A percentile compares a stretch with the other conserved stretches of the same genome.
Evolutionary conservation across 2,888 invertebrate species (phyloP).

Genomic region (Leucophenga montana): DNA sequence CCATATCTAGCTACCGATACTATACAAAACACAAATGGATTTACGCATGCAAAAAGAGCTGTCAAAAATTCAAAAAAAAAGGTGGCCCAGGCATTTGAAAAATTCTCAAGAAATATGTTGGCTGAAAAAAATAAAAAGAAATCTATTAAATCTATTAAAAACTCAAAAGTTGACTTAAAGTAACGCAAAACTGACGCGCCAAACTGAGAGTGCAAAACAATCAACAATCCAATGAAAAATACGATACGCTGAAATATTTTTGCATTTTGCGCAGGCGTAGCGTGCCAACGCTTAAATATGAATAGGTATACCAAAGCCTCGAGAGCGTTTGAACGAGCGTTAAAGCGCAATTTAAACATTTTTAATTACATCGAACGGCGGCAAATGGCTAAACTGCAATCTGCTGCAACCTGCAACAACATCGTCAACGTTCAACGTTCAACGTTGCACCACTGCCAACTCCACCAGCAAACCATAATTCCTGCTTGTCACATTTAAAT

Average conservation of each 20-base stretch:
- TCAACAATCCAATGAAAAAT: too few species aligned
- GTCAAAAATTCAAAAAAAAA: slow-evolving; percentile 18
- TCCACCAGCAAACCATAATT: slow-evolving; percentile 26
- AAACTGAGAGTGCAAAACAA: slow-evolving; percentile 5
- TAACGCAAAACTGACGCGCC: slow-evolving; percentile 24
- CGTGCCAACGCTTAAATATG: neutral
- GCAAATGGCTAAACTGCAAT: neutral
- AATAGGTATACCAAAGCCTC: neutral
- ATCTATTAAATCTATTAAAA: neutral
- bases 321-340: neutral
- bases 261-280: slow-evolving; percentile 30
- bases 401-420: slow-evolving; percentile 38
- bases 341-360: slow-evolving; percentile 17
- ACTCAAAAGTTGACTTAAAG: slow-evolving; percentile 12
- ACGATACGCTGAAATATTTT: neutral
- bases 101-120: neutral
- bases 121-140: neutral
- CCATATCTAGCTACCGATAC: slow-evolving; percentile 37
- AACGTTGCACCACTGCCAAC: slow-evolving; percentile 39
- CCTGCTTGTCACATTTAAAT: slow-evolving; percentile 27
- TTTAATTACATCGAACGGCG: slow-evolving; percentile 24
- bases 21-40: neutral
- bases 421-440: slow-evolving; percentile 25
- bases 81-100: neutral
- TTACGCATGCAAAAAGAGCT: neutral